phyloP scores from a whole-genome alignment of 2,888 invertebrate genomes.

The Drosophila colorata region DNA sequence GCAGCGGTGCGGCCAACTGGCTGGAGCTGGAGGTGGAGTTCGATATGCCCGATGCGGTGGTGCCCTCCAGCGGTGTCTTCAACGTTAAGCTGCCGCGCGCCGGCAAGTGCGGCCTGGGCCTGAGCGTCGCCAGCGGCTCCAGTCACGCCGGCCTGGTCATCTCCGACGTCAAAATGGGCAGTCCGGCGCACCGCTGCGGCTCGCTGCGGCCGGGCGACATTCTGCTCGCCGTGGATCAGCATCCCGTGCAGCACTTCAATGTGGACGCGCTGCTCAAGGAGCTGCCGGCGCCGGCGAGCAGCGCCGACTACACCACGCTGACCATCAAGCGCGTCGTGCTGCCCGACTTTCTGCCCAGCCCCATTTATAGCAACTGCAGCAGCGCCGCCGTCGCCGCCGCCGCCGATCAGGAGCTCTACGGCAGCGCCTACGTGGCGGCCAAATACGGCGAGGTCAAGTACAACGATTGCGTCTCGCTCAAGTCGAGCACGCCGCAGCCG shows the following conservation, averaged over 20 bases:
- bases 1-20: constrained; percentile 86
- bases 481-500: constrained; percentile 84
- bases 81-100: constrained; percentile 93
- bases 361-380: constrained; percentile 84
- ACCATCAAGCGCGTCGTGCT: constrained; percentile 84
- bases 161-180: constrained; percentile 95
- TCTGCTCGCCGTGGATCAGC: constrained; percentile 94
- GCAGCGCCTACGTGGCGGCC: constrained; percentile 77
- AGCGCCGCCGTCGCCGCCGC: constrained; percentile 70
- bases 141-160: constrained; percentile 89
- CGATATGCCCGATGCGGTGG: constrained; percentile 95
- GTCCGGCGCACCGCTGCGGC: constrained; percentile 95
- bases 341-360: constrained; percentile 84
- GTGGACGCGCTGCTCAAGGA: constrained; percentile 85
- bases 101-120: constrained; percentile 92
- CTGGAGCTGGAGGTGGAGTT: constrained; percentile 94
- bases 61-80: constrained; percentile 95
- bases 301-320: constrained; percentile 82
- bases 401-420: constrained; percentile 82
- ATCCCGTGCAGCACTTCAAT: constrained; percentile 88
- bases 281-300: constrained; percentile 47
- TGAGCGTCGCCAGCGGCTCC: constrained; percentile 92
- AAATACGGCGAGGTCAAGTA: constrained; percentile 82
- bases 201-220: constrained; percentile 94
- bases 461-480: constrained; percentile 83